phyloP scores from a whole-genome alignment of 1,140 invertebrate genomes.

The Colletes gigas region DNA sequence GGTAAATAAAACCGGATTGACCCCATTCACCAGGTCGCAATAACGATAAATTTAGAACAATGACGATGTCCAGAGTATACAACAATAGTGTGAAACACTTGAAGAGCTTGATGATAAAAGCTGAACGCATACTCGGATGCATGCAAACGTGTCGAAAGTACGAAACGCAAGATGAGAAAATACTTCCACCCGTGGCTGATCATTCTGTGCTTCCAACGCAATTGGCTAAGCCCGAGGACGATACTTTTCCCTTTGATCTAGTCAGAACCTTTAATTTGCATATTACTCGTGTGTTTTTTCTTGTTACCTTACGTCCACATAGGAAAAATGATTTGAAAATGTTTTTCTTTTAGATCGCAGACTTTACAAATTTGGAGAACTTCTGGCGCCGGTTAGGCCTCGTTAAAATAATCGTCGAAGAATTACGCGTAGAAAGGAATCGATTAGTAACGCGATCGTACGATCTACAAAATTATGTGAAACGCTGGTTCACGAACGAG shows the following conservation, averaged over 20 bases:
- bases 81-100: slow-evolving; percentile 44
- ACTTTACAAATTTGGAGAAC: slow-evolving; percentile 37
- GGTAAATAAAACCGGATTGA: too few species aligned
- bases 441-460: slow-evolving; percentile 39
- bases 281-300: not conserved
- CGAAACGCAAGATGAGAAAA: slow-evolving; percentile 69
- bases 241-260: not conserved
- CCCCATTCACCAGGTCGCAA: slow-evolving; percentile 10
- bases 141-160: slow-evolving; percentile 71
- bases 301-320: not conserved
- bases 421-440: slow-evolving; percentile 49
- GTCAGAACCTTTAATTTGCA: not conserved
- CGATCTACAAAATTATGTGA: slow-evolving; percentile 45
- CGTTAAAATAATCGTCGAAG: slow-evolving; percentile 27
- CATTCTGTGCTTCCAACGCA: not conserved
- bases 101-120: slow-evolving; percentile 23
- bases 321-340: not conserved
- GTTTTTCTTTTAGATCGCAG: slow-evolving; percentile 44
- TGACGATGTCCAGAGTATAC: slow-evolving; percentile 60
- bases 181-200: slow-evolving; percentile 44
- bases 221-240: too few species aligned
- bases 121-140: slow-evolving; percentile 39
- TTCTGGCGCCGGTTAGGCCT: slow-evolving; percentile 61
- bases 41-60: slow-evolving; percentile 62
- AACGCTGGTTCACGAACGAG: slow-evolving; percentile 30